Conservation (phyloP, 2,113 vertebrate genomes). For the Sciurus niger region DNA sequence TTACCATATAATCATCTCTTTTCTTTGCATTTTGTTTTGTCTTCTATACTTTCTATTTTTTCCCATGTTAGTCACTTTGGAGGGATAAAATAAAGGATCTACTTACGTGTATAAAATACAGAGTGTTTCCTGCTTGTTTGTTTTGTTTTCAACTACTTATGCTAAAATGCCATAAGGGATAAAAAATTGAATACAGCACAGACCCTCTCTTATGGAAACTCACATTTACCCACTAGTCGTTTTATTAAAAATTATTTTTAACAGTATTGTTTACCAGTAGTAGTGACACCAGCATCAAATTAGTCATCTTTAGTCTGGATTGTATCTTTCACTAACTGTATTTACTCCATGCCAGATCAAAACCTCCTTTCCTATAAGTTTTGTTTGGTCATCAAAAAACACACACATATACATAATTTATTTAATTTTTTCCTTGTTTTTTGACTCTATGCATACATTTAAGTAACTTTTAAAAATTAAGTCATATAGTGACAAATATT, state of each 20-base stretch:
- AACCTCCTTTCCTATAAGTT: neutral
- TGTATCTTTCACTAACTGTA: neutral
- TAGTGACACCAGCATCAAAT: conserved; percentile 12
- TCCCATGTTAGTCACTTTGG: conserved; percentile 39
- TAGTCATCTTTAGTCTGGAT: neutral
- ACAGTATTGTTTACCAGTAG: neutral
- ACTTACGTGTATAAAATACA: conserved; percentile 49
- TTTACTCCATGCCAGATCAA: neutral
- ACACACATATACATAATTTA: neutral
- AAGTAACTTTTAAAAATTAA: conserved; percentile 29
- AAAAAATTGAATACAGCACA: neutral
- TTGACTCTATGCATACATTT: conserved; percentile 32
- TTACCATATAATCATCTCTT: neutral
- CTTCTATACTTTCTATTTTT: neutral
- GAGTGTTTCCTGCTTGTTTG: conserved; percentile 35
- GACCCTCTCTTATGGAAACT: neutral
- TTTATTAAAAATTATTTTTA: conserved; percentile 48
- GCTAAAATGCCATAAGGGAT: neutral
- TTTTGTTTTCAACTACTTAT: conserved; percentile 48
- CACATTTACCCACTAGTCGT: neutral
- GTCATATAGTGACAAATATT: neutral
- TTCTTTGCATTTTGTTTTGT: conserved; percentile 41
- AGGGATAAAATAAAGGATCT: conserved; percentile 55
- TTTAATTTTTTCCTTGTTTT: conserved; percentile 21
- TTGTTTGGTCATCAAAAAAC: neutral